Base-by-base conservation (phyloP, 2,888 invertebrate species). In the Gortyna flavago region DNA sequence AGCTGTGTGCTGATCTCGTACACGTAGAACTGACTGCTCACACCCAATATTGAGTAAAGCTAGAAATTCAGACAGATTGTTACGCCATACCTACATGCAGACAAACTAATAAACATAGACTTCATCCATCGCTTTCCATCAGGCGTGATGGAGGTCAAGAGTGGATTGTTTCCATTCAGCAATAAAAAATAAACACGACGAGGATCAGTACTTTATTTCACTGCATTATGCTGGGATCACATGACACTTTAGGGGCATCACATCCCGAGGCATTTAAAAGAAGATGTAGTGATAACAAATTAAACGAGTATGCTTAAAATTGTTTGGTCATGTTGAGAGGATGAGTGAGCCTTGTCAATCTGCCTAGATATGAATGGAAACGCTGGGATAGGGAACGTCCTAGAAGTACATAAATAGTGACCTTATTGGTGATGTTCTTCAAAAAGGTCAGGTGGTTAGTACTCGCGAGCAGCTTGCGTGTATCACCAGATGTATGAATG, bases 1-100 rank as follows among this genome's bases (percentile, higher is more conserved):
- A 68, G 32, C 32, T 71, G 57, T 1, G 88, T 88, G 21, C 77
- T 35, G 1, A 87, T 0, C n/a, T 88, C 88, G 66, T 94, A 96
- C 0, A 93, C 84, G 75, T 94, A 95, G 79, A 96, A 96, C 76
- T 95, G 95, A 54, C 91, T 89, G 76, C 92, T 91, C 0, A 95
- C 93, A 0, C 93, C 86, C 21, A 94, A 1, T 70, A 96, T 80
- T 0, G 96, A 95, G 72, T 96, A 93, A 0, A 95, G 21, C 95
- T 96, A 88, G 54, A 93, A 93, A 38, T 71, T 11, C 25, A 65
- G n/a, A 6, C 1, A 59, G n/a, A 51, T 29, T 41, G 9, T 41
- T 48, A 65, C 4, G 1, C 7, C 25, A 48, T 41, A 41, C 9
- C 41, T 18, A 8, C n/a, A 61, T 16, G 0, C 8, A 57, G n/a